A percentile compares a stretch with the other conserved stretches of the same genome.
Evolutionary conservation across 2,888 invertebrate genomes (phyloP).

Genomic region (Odontomyia ornata): DNA sequence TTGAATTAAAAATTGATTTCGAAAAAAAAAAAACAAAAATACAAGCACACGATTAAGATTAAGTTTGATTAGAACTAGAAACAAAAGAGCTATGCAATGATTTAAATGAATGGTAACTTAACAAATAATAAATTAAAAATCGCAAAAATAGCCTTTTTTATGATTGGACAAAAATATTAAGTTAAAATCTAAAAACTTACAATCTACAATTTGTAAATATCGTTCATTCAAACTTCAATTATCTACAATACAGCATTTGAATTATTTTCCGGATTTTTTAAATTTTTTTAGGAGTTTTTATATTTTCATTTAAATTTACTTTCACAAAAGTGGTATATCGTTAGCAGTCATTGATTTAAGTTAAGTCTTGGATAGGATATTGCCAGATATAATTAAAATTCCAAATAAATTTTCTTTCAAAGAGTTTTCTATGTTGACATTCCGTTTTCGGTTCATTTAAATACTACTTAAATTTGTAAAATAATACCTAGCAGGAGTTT

Average conservation of each 20-base stretch:
- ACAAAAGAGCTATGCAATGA: constrained; percentile 22
- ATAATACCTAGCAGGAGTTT: constrained; percentile 30
- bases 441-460: neutral
- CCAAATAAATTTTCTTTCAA: neutral
- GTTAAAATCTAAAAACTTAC: constrained; percentile 6
- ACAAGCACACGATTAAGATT: neutral
- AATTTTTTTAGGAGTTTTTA: too few species aligned
- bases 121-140: constrained; percentile 39
- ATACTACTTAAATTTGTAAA: constrained; percentile 14
- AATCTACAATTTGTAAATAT: constrained; percentile 35
- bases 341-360: too few species aligned
- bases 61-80: neutral
- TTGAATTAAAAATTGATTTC: neutral
- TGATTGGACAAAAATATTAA: constrained; percentile 10
- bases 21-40: neutral
- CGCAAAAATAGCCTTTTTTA: constrained; percentile 38
- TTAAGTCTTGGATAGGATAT: too few species aligned
- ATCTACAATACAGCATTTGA: constrained; percentile 28
- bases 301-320: neutral
- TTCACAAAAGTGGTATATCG: neutral
- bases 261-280: neutral
- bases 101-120: constrained; percentile 42
- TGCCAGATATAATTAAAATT: too few species aligned
- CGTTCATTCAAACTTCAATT: constrained; percentile 16
- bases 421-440: neutral